Base-by-base conservation (phyloP, 1,140 invertebrate genomes). In the Diploscapter pachys region DNA sequence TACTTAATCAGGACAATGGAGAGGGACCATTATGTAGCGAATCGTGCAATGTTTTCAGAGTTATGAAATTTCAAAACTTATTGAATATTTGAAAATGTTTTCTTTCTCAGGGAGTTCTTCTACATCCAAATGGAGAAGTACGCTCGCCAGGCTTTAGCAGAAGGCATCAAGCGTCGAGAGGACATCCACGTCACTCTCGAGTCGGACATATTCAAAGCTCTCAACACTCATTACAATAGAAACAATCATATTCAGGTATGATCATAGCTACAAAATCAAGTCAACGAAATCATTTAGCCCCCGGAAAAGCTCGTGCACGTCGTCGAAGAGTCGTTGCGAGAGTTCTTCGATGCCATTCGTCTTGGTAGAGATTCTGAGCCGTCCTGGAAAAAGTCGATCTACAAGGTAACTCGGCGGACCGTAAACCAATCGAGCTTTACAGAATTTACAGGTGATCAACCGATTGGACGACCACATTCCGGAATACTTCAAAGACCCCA, bases 51-150 rank as follows among this genome's bases (percentile, higher is more conserved):
- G 31, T 31, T 31, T 31, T 31, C n/a, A 31, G 31, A 31, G 31
- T 31, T 31, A 31, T 31, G 1, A 31, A 31, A 31, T 31, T 31
- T 31, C 31, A 31, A 31, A 31, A 31, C 31, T 31, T 31, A 1
- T 31, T 31, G 31, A 31, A 31, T 31, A 31, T 1, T 31, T 31
- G 31, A 31, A 31, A 31, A 31, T 31, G 31, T 31, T 31, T 31
- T 31, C 31, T 31, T 31, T 31, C 31, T 63, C 91, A 99, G 96
- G 88, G 96, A 99, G 89, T 99, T 99, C 89, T 99, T 96, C 90
- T 99, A 99, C 89, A 99, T 98, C 86, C 96, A 99, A 89, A 99
- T 99, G 95, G 97, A 99, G 89, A 99, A 99, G 88, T 98, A 96
- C 88, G 95, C 96, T 71, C 90, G 96, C 81, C 95, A 98, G 88